phyloP scores from a whole-genome alignment of 2,888 invertebrate species.

The Campoplex capitator region DNA sequence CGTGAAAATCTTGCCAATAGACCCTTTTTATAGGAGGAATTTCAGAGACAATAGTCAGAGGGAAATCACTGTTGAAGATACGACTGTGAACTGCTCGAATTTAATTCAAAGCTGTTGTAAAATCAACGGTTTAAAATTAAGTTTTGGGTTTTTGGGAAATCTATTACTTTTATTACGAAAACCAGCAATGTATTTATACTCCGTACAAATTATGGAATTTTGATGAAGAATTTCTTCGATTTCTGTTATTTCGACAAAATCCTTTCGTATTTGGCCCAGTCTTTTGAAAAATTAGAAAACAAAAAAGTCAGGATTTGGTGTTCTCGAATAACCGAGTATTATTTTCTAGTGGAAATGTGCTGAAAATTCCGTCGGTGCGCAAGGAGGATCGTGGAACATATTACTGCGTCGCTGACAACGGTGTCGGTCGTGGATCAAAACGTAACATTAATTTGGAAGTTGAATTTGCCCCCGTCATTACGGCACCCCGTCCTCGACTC shows the following conservation, averaged over 20 bases:
- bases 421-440: conserved; percentile 93
- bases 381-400: conserved; percentile 97
- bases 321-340: neutral
- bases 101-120: neutral
- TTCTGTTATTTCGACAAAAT: neutral
- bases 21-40: neutral
- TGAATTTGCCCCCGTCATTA: conserved; percentile 95
- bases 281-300: neutral
- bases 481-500: conserved; percentile 92
- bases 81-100: neutral
- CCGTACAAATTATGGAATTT: too few relatives aligned
- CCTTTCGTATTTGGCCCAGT: neutral
- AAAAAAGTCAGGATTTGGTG: neutral
- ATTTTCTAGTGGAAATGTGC: conserved; percentile 89
- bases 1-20: neutral
- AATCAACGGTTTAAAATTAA: neutral
- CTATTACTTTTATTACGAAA: neutral
- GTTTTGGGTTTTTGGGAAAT: neutral
- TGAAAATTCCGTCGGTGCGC: conserved; percentile 91
- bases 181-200: too few relatives aligned
- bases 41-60: neutral
- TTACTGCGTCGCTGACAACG: conserved; percentile 96
- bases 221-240: too few relatives aligned
- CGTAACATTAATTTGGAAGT: conserved; percentile 96
- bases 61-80: neutral